Evolutionary conservation across 2,888 invertebrate species (phyloP), one percentile per base, ranked within the genome.

Genomic region (Abrostola tripartita): DNA sequence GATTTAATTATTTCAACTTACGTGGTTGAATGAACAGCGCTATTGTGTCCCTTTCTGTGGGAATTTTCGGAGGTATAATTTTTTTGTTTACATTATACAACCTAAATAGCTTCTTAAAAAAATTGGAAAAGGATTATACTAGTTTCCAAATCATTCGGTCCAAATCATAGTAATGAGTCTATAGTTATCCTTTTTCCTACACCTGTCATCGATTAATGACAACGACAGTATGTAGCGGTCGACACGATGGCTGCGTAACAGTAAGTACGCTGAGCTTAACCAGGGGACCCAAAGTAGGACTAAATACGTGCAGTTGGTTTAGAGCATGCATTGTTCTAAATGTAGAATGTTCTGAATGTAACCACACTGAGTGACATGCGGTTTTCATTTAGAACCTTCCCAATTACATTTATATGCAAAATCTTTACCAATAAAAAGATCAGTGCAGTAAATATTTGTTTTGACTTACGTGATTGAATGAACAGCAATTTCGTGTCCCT

Each of bases 401-500:
- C 1, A 24, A 24, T 24, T 4, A 24, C 24, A 24, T 24, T 1
- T 24, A 24, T 24, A 24, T 24, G 24, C 24, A 24, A 24, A 24
- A 24, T 24, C 24, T 24, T 24, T 24, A 24, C 24, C 24, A 24
- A 24, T 24, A 24, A 24, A 24, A 24, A 24, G 24, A 2, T 24
- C 24, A 24, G 24, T 24, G 24, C 24, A 24, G 24, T 24, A 24
- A 52, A 38, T n/a, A 41, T 47, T 24, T 6, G 55, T 52, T 47
- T n/a, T 9, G 44, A 79, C 97, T 97, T 96, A 98, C 97, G 98
- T 98, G 92, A 98, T 98, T 49, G 98, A 98, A 91, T 98, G 98
- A 58, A 98, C 98, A 58, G 98, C 98, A 84, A 98, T 98, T 92
- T 98, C 98, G 90, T 98, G 98, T 69, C 98, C 98, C 91, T 98